phyloP scores from a whole-genome alignment of 2,888 invertebrate genomes.

The Rhingia rostrata region DNA sequence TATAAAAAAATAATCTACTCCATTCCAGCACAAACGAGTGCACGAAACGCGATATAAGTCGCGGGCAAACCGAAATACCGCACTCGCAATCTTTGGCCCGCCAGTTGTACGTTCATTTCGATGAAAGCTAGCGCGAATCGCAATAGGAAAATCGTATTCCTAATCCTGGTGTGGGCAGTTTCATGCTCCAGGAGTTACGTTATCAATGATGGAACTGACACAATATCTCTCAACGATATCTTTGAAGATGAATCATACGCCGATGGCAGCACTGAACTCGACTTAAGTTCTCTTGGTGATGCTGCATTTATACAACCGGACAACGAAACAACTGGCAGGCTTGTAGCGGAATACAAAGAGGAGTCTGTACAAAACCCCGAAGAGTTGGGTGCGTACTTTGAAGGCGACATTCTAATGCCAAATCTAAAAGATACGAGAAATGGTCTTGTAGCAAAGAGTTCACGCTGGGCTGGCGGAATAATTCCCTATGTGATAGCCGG shows the following conservation, averaged over 20 bases:
- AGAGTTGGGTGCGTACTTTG: constrained; percentile 90
- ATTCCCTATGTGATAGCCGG: constrained; percentile 88
- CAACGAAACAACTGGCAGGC: constrained; percentile 77
- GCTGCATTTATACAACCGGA: constrained; percentile 84
- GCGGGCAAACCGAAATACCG: no score
- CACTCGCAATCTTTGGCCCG: no score
- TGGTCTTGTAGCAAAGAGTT: constrained; percentile 85
- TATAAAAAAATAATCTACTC: no score
- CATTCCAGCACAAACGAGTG: no score
- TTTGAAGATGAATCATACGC: neutral
- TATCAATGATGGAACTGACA: neutral
- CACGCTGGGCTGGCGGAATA: constrained; percentile 87
- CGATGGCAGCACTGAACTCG: constrained; percentile 52
- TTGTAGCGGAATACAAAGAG: constrained; percentile 71
- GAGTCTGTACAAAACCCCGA: constrained; percentile 86
- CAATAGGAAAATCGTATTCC: neutral
- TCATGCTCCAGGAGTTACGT: neutral
- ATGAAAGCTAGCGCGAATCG: no score
- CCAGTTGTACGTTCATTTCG: no score
- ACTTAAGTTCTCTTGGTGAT: constrained; percentile 75
- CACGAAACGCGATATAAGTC: no score
- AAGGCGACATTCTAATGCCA: constrained; percentile 90
- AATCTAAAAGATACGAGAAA: constrained; percentile 83
- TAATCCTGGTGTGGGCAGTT: neutral
- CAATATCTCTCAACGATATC: neutral